phyloP scores from a whole-genome alignment of 2,888 invertebrate genomes.

The Caenorhabditis imperialis region DNA sequence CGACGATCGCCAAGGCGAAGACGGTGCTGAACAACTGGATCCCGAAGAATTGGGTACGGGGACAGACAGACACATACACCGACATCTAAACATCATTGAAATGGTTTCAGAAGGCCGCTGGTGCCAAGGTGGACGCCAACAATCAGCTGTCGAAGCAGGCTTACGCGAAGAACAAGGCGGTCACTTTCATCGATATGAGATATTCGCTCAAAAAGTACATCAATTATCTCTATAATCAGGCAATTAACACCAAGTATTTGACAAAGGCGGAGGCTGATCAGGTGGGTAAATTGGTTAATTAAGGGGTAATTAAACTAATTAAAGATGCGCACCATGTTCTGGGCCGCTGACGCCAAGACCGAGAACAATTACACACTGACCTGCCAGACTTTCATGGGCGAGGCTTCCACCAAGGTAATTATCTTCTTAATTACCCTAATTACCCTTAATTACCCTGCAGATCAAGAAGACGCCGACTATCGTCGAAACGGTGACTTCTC shows the following conservation, averaged over 20 bases:
- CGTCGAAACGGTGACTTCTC: conserved; percentile 7
- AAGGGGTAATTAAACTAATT: no score
- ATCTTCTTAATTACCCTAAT: background rate
- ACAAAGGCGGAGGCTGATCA: conserved; percentile 40
- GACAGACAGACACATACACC: background rate
- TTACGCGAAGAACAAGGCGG: conserved; percentile 39
- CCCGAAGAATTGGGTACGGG: conserved; percentile 28
- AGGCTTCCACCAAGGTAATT: conserved; percentile 24
- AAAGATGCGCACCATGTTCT: conserved; percentile 43
- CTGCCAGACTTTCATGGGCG: conserved; percentile 21
- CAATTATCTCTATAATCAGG: conserved; percentile 38
- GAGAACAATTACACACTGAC: conserved; percentile 32
- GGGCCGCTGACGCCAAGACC: conserved; percentile 35
- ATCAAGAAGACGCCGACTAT: conserved; percentile 38
- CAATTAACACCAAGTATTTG: conserved; percentile 29
- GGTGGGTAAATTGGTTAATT: conserved; percentile 12
- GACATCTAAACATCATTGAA: background rate
- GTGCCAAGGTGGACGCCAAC: conserved; percentile 16
- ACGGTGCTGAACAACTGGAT: conserved; percentile 38
- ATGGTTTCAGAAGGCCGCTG: conserved; percentile 36
- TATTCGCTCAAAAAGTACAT: conserved; percentile 48
- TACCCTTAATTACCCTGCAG: conserved; percentile 1
- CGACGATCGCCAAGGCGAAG: conserved; percentile 31
- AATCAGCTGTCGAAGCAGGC: conserved; percentile 47
- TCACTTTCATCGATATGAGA: conserved; percentile 40